Evolutionary conservation across 2,797 vertebrate species (phyloP).

Genomic region (Poecilia velifera): DNA sequence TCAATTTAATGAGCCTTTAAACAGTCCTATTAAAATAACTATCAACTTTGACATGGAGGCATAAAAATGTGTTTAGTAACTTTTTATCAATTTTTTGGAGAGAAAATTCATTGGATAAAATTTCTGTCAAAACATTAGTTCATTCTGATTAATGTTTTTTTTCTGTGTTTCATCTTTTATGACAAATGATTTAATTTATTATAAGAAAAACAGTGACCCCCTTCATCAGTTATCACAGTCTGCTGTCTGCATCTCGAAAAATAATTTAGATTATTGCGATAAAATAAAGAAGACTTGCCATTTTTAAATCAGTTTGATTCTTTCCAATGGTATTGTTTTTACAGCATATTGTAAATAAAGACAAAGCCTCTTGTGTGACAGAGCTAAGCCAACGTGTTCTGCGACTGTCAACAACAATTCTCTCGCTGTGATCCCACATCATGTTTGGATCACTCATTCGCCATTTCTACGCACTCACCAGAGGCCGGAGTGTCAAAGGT

Average conservation of each 20-base stretch:
- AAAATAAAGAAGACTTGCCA: slow-evolving; percentile 12
- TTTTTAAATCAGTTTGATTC: slow-evolving; percentile 24
- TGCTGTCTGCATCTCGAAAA: slow-evolving; percentile 33
- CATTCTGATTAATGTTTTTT: slow-evolving; percentile 24
- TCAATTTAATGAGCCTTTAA: slow-evolving; percentile 16
- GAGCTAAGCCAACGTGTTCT: slow-evolving; percentile 29
- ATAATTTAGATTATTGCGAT: slow-evolving; percentile 4
- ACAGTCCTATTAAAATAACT: slow-evolving; percentile 32
- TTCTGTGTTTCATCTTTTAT: slow-evolving; percentile 25
- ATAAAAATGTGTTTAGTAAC: slow-evolving; percentile 10
- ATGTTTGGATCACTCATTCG: slow-evolving; percentile 57
- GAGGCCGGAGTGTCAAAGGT: slow-evolving; percentile 57
- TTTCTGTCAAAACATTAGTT: slow-evolving; percentile 3
- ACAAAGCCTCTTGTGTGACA: slow-evolving; percentile 25
- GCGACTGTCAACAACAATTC: slow-evolving; percentile 26
- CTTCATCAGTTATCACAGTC: slow-evolving; percentile 42
- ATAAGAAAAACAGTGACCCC: slow-evolving; percentile 46
- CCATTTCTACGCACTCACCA: slow-evolving; percentile 41
- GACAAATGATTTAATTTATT: slow-evolving; percentile 60
- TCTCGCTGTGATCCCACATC: slow-evolving; percentile 53
- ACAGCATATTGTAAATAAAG: slow-evolving; percentile 28
- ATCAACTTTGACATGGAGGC: slow-evolving; percentile 23
- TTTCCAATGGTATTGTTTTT: slow-evolving; percentile 6
- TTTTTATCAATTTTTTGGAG: slow-evolving; percentile 1
- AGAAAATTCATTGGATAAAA: slow-evolving; percentile 11